Evolutionary conservation across 2,113 vertebrate genomes (phyloP).

Genomic region (Nematolebias whitei): DNA sequence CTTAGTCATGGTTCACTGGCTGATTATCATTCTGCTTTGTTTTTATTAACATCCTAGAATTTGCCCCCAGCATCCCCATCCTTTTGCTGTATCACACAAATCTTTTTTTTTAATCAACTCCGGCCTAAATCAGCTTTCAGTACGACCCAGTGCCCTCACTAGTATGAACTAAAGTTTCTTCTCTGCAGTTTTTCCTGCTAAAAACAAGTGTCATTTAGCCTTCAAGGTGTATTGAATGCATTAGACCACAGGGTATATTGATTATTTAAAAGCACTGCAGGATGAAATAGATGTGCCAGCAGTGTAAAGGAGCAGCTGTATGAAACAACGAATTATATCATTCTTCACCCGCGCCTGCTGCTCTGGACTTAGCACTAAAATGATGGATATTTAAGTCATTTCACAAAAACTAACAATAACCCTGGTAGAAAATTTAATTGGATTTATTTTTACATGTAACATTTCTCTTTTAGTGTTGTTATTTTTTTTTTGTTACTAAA

Average conservation of each 20-base stretch:
- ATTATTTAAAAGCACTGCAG: constrained; percentile 70
- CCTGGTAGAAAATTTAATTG: constrained; percentile 16
- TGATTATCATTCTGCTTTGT: constrained; percentile 28
- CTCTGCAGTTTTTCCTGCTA: background rate
- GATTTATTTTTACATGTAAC: constrained; percentile 15
- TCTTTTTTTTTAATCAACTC: constrained; percentile 10
- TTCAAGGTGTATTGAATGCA: constrained; percentile 54
- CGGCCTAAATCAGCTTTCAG: constrained; percentile 15
- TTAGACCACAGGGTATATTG: constrained; percentile 60
- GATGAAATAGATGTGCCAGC: constrained; percentile 57
- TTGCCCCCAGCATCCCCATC: background rate
- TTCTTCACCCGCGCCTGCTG: constrained; percentile 43
- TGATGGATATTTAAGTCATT: constrained; percentile 53
- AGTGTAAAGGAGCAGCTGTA: constrained; percentile 54
- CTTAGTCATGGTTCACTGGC: constrained; percentile 1
- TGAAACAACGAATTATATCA: constrained; percentile 70
- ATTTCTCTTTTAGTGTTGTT: constrained; percentile 13
- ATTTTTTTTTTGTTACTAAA: constrained; percentile 4
- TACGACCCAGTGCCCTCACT: background rate
- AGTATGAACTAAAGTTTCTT: constrained; percentile 7
- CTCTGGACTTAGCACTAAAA: constrained; percentile 31
- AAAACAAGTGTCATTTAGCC: constrained; percentile 54
- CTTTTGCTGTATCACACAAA: background rate
- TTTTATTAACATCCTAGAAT: constrained; percentile 14
- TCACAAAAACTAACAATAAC: constrained; percentile 15